Conservation (phyloP, 1,140 invertebrate genomes). For the Calliopsis andreniformis region DNA sequence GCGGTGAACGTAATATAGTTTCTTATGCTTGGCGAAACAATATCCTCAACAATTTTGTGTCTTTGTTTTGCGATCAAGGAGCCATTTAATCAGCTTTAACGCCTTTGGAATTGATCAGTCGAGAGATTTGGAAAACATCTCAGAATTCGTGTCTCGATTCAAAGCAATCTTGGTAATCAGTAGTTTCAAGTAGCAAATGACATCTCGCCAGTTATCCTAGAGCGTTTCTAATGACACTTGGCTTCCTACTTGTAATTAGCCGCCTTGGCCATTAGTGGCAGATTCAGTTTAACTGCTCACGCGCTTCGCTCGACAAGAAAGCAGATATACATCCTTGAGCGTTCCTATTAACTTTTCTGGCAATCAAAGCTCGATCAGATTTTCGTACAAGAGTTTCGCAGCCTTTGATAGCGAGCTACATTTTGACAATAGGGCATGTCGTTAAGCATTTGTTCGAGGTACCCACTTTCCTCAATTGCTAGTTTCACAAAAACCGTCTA, state of each 20-base stretch:
- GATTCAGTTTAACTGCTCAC: slow-evolving; percentile 41
- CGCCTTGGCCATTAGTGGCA: slow-evolving; percentile 56
- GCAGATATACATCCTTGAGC: slow-evolving; percentile 13
- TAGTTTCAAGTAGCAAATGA: slow-evolving; percentile 36
- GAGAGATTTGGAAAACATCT: background rate
- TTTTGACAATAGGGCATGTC: too few species aligned
- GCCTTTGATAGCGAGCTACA: background rate
- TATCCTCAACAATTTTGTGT: too few species aligned
- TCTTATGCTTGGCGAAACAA: background rate
- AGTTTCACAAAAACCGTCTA: background rate
- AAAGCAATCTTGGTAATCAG: slow-evolving; percentile 23
- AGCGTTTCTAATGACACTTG: slow-evolving; percentile 59
- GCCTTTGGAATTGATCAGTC: background rate
- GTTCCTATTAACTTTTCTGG: slow-evolving; percentile 15
- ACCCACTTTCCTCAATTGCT: too few species aligned
- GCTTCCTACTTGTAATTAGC: slow-evolving; percentile 69
- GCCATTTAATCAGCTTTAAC: background rate
- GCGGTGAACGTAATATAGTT: background rate
- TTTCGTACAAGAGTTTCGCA: background rate
- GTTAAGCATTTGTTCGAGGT: background rate
- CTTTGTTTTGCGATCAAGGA: too few species aligned
- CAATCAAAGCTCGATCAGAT: slow-evolving; percentile 25
- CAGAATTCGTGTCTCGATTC: slow-evolving; percentile 5
- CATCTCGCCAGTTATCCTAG: slow-evolving; percentile 53
- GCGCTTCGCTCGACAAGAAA: slow-evolving; percentile 12